Conservation (phyloP, 92 coral and sea anemone genomes). For the Blastomussa wellsi region DNA sequence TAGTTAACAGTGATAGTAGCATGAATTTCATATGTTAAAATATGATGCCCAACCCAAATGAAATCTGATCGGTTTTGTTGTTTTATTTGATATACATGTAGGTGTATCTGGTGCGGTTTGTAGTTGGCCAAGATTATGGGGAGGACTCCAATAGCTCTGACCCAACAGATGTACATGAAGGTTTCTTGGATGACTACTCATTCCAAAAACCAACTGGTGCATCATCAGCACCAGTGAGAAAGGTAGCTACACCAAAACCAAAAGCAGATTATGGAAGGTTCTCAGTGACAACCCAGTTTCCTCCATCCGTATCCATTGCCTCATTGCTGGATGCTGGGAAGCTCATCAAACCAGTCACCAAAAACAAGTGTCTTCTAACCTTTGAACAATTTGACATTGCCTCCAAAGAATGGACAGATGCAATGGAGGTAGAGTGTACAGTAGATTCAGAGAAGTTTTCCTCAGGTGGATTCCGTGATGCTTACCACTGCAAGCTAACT, state of each 20-base stretch:
- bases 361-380: conserved; percentile 44
- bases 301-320: conserved; percentile 71
- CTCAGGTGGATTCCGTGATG: conserved; percentile 62
- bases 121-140: conserved; percentile 33
- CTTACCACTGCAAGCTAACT: no score
- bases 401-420: conserved; percentile 60
- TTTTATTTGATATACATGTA: conserved; percentile 20
- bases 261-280: conserved; percentile 30
- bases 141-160: conserved; percentile 30
- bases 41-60: no score
- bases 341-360: conserved; percentile 59
- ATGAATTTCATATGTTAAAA: no score
- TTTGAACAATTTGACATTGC: conserved; percentile 67
- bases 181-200: conserved; percentile 9
- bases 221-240: conserved; percentile 29
- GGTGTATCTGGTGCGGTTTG: conserved; percentile 45
- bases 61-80: background rate
- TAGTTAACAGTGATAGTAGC: no score
- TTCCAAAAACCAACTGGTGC: conserved; percentile 10
- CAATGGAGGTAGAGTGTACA: conserved; percentile 37
- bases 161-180: conserved; percentile 28
- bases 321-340: conserved; percentile 68
- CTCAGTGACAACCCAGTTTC: conserved; percentile 42
- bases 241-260: conserved; percentile 19
- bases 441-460: conserved; percentile 63